Evolutionary conservation across 1,140 invertebrate species (phyloP), one percentile per base, ranked within the genome.

Genomic region (Brachionus asplanchnoidis): DNA sequence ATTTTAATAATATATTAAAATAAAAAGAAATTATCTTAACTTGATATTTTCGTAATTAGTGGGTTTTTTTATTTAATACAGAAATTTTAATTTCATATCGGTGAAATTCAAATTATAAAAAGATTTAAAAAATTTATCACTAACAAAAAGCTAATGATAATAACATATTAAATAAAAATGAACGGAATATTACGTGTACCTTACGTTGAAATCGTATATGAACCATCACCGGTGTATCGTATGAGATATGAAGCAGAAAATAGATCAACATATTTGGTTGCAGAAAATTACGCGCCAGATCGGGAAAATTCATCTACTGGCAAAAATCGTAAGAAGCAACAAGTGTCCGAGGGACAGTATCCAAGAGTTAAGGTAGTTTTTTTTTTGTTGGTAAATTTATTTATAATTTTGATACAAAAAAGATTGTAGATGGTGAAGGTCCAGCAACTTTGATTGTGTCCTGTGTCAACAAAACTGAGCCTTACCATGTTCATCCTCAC

Each of bases 161-260:
- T 2, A 20, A 44, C 9, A 44, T 44, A 17, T 44, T 75, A 11
- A 44, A 44, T 44, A 20, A 46, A 20, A 44, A 44, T 44, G n/a
- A 50, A 17, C 42, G 26, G 9, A 50, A 11, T 46, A 26, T 1
- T 12, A n/a, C 42, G 42, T 44, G 23, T 77, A 77, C 73, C 73
- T 12, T 50, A 50, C 23, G 73, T 14, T n/a, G 46, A 77, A 77
- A 77, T 77, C 14, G 44, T 77, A 2, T 50, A 50, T 28, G 17
- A 77, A 20, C 73, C 73, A 77, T 50, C 42, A 3, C 20, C 73
- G 4, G 44, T 77, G 0, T 77, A 77, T 50, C 73, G 73, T 14
- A 77, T 77, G 73, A 50, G 73, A 77, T 77, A 77, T 50, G 44
- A 77, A 77, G 73, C 73, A 6, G 73, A 77, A 77, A 77, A 77